Conservation (phyloP, 2,797 vertebrate genomes). For the Anabacerthia variegaticeps region DNA sequence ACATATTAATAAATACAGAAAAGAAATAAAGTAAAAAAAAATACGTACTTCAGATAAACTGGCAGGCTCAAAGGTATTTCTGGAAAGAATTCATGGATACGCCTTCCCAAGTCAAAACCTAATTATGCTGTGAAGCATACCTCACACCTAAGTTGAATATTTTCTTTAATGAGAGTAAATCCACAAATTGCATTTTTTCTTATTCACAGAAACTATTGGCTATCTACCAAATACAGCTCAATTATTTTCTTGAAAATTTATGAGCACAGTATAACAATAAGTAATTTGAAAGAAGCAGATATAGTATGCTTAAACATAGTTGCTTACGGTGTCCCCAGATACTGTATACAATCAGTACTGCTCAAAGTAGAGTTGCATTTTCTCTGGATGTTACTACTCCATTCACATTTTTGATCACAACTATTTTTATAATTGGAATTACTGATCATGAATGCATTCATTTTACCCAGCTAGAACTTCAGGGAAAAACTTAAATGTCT, state of each 20-base stretch:
- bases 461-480: neutral
- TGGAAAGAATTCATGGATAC: neutral
- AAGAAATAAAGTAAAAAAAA: neutral
- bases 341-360: neutral
- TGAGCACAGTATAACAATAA: neutral
- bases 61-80: neutral
- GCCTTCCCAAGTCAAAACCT: neutral
- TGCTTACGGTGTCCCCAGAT: neutral
- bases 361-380: neutral
- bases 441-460: neutral
- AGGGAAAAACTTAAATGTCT: neutral
- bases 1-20: neutral
- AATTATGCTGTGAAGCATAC: neutral
- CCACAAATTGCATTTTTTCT: neutral
- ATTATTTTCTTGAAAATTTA: neutral
- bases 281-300: neutral
- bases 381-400: neutral
- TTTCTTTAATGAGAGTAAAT: neutral
- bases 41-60: neutral
- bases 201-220: neutral
- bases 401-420: neutral
- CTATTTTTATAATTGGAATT: neutral
- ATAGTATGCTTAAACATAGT: neutral
- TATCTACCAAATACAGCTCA: neutral
- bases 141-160: neutral